A percentile compares a stretch with the other conserved stretches of the same genome.
Evolutionary conservation across 2,113 vertebrate species (phyloP).

Genomic region (Bostrychus sinensis): DNA sequence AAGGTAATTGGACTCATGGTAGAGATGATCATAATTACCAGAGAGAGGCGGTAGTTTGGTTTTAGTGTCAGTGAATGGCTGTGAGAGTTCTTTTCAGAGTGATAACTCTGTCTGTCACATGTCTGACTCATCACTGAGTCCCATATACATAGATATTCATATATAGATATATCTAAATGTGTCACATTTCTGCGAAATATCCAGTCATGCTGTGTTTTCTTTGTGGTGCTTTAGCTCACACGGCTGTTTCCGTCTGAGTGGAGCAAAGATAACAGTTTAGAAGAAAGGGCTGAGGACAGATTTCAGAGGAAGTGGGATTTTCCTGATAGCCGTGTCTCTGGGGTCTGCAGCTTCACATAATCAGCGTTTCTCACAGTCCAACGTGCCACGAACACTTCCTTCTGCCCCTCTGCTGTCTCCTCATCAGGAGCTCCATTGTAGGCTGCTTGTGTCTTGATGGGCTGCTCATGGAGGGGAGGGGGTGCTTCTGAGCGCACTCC

Average conservation of each 20-base stretch:
- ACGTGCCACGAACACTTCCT: conserved; percentile 17
- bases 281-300: conserved; percentile 41
- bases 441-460: conserved; percentile 13
- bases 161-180: too few species aligned
- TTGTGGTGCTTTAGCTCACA: conserved; percentile 47
- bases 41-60: too few species aligned
- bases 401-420: neutral
- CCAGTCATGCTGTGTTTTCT: too few species aligned
- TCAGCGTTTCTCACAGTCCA: conserved; percentile 41
- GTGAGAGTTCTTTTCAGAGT: too few species aligned
- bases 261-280: conserved; percentile 58
- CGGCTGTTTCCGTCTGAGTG: conserved; percentile 30
- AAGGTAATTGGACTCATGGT: too few species aligned
- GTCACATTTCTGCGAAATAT: too few species aligned
- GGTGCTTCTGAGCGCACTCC: neutral
- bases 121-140: too few species aligned
- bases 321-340: conserved; percentile 35
- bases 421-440: conserved; percentile 18
- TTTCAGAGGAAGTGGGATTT: conserved; percentile 35
- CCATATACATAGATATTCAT: too few species aligned
- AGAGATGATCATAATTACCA: too few species aligned
- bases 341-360: conserved; percentile 50
- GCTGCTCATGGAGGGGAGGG: neutral
- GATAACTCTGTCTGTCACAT: too few species aligned
- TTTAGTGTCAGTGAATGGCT: too few species aligned